Evolutionary conservation across 30 jellyfish, hydroid and myxozoan genomes (phyloP), one percentile per base, ranked within the genome.

Genomic region (Morbakka virulenta): DNA sequence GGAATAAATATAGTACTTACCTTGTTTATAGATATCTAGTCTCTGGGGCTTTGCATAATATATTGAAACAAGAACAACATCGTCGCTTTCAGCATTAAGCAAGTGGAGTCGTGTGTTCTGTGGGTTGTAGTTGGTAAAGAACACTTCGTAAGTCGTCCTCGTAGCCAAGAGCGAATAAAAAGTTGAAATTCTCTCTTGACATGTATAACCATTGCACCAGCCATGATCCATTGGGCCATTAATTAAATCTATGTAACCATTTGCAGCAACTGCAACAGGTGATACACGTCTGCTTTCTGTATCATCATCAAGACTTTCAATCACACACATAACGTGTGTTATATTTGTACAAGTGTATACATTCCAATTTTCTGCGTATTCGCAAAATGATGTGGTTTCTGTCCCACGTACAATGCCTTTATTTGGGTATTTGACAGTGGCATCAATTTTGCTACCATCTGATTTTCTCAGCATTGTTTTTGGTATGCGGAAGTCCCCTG

Each of bases 151-250:
- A 0, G 28, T 53, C 74, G 70, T 35, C 72, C 62, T 67, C 20
- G 95, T 26, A 1, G 98, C 91, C 47, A 91, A 95, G 11, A 91
- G 83, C 2, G 87, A 50, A 64, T 91, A 69, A 61, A 91, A 91
- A 22, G 96, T 91, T 6, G 98, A 91, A 48, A 91, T 76, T 25
- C 98, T 70, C 51, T 91, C 89, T 52, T 91, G 98, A 62, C 98
- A 91, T 24, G 98, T 91, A 81, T 91, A 91, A 13, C 98, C 98
- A 71, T 61, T 78, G 51, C 98, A 91, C 88, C 98, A 91, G 28
- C 98, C 98, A 62, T 91, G 98, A 81, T 91, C 98, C 87, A 77
- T 89, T 3, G 98, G 98, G 24, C 98, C 98, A 79, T 91, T 91
- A 65, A 91, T 91, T 35, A 91, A 81, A 33, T 91, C 98, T 1